These are phyloP conservation scores for Aegithalos caudatus DNA, from an alignment of 2,113 vertebrate species.

Conservation along the genomic window DNA sequence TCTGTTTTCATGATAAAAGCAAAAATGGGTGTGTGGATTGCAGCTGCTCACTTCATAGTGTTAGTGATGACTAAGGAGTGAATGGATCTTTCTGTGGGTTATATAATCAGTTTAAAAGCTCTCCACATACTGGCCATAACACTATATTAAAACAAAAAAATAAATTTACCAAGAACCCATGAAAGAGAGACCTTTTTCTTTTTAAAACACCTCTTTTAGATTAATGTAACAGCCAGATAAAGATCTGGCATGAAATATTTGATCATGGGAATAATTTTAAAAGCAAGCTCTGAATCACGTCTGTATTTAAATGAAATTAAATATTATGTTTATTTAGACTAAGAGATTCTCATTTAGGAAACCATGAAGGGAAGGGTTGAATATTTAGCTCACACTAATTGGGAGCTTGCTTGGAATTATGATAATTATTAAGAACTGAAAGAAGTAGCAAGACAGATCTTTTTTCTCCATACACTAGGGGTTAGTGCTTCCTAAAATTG, in stretches of 20 bases:
- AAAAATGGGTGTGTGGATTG: conserved; percentile 32
- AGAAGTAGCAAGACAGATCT: background rate
- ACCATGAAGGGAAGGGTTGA: background rate
- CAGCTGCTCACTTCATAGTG: conserved; percentile 49
- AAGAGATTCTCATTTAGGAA: conserved; percentile 31
- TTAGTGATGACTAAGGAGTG: conserved; percentile 63
- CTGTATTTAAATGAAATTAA: conserved; percentile 17
- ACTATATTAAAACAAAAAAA: background rate
- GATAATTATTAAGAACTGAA: background rate
- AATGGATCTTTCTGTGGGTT: conserved; percentile 55
- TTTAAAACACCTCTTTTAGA: background rate
- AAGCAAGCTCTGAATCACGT: background rate
- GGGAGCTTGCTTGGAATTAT: conserved; percentile 17
- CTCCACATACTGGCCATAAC: conserved; percentile 20
- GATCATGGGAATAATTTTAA: conserved; percentile 26
- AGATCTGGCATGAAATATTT: conserved; percentile 11
- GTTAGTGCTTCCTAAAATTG: background rate
- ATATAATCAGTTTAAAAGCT: conserved; percentile 59
- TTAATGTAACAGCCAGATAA: conserved; percentile 8
- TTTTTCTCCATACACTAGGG: background rate
- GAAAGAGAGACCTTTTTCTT: background rate
- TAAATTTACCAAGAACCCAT: background rate
- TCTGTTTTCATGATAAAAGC: conserved; percentile 52
- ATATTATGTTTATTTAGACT: conserved; percentile 31
- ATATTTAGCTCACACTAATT: conserved; percentile 9